Conservation (phyloP, 2,797 vertebrate genomes). For the Propithecus deckenii region DNA sequence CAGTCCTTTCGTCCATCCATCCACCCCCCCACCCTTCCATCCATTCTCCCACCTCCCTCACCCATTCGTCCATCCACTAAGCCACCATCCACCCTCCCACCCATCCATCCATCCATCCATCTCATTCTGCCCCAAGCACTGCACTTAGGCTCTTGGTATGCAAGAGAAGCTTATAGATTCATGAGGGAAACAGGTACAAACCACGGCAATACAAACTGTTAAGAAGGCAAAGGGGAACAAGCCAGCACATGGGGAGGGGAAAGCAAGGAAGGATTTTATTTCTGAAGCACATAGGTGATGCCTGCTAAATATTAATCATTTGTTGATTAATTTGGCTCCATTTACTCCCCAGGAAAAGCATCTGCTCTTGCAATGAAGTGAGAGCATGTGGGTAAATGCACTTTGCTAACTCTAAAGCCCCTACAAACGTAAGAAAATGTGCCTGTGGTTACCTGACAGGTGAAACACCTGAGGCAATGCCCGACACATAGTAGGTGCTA, state of each 20-base stretch:
- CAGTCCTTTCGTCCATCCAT: too few relatives aligned
- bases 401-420: not conserved
- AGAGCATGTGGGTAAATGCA: not conserved
- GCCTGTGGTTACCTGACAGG: not conserved
- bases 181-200: not conserved
- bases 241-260: not conserved
- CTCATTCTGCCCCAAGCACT: not conserved
- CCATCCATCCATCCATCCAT: not conserved
- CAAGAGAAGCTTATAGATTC: not conserved
- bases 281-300: not conserved
- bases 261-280: not conserved
- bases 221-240: not conserved
- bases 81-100: too few relatives aligned
- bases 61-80: not conserved
- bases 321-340: constrained; percentile 28
- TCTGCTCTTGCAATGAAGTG: constrained; percentile 20
- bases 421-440: not conserved
- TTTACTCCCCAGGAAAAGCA: constrained; percentile 54
- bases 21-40: too few relatives aligned
- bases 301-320: constrained; percentile 59
- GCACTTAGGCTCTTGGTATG: not conserved
- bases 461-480: not conserved
- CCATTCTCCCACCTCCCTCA: accelerated
- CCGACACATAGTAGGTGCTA: not conserved
- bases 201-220: not conserved